Evolutionary conservation across 2,113 vertebrate species (phyloP), one percentile per base, ranked within the genome.

Genomic region (Manacus vitellinus): DNA sequence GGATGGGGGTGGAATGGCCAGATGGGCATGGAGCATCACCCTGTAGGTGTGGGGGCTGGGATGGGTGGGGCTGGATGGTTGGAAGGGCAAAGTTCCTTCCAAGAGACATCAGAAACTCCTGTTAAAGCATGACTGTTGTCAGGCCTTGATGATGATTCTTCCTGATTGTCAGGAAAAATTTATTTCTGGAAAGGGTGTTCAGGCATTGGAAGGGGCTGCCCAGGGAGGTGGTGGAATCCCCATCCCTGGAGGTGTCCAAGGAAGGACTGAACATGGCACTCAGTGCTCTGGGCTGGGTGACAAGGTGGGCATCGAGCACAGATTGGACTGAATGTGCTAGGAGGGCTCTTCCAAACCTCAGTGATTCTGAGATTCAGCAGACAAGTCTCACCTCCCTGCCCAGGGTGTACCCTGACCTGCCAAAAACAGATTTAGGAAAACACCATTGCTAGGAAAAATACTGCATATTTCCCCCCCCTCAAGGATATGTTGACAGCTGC

Each of bases 401-500:
- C 46, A 20, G 41, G 12, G 4, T 2, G n/a, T 10, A 0, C 49
- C 1, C 1, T 15, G 72, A 18, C 41, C 52, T 27, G 31, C 27
- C 51, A 31, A 28, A 78, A 19, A 2, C 14, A 35, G 3, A 14
- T 27, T 24, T 18, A 17, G 13, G 28, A n/a, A 78, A 35, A 7
- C 19, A 12, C 9, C 46, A 4, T 4, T 41, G 54, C 58, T 27
- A 8, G 66, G 10, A 44, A 27, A 66, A 63, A 10, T 5, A 1
- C 1, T 8, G 12, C 3, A 0, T 28, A 9, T 58, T 31, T 3
- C 23, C 10, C 2, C n/a, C 24, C 24, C 43, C 33, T 46, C 6
- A 1, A 0, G 52, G 20, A 0, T 35, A 2, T 23, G 9, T 6
- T 13, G 30, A 8, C 39, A 14, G 7, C 8, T 12, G 9, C 4